Evolutionary conservation across 2,888 invertebrate genomes (phyloP), one percentile per base, ranked within the genome.

Genomic region (Luperina testacea): DNA sequence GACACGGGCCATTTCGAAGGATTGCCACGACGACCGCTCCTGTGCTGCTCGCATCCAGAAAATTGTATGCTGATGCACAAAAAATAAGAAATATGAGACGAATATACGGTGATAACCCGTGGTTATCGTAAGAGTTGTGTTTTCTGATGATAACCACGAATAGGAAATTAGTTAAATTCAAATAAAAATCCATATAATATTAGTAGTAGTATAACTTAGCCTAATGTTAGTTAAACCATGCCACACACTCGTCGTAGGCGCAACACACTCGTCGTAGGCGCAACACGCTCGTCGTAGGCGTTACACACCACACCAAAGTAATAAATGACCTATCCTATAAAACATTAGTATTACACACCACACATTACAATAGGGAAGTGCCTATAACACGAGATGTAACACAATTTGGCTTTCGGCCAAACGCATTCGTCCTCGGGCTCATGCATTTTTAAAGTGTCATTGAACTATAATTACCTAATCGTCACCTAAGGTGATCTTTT

Each of bases 391-490:
- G 68, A 51, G 27, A 65, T 83, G 75, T 79, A 75, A 80, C 78
- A 83, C 75, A 67, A 32, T 51, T 85, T 90, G 90, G 88, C 83
- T n/a, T 32, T 64, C 61, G 61, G 85, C 91, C 90, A 91, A 84
- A 79, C 86, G 81, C 84, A 84, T 69, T 80, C 81, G 80, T 77
- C 77, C 83, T 77, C 86, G 79, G 78, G 74, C 78, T 67, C 79
- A 76, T 84, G 85, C 88, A 83, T 83, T 80, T 84, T 84, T 73
- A 77, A 75, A 83, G 79, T 88, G 91, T 91, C 90, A 89, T 88
- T 91, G 88, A 89, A 90, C 91, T 87, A 87, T 89, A 86, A 90
- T 90, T 90, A 89, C 87, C 87, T 87, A 87, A 88, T 88, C 81
- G 70, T 71, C 87, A 87, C 78, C 76, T 85, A 79, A 68, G 68